Conservation (phyloP, 2,888 invertebrate species). For the Zygaena filipendulae region DNA sequence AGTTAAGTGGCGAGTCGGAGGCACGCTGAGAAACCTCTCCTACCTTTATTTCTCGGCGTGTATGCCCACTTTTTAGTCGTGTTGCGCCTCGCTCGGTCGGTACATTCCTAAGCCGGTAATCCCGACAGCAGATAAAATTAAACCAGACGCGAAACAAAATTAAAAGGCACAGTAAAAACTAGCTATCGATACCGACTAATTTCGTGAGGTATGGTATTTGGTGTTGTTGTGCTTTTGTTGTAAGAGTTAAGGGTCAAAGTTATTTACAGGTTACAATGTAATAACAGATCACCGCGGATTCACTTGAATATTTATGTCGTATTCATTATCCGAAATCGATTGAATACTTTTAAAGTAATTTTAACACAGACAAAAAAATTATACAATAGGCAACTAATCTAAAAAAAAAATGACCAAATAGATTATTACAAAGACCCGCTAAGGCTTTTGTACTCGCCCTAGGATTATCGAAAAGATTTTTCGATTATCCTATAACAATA, state of each 20-base stretch:
- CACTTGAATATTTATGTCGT: no score
- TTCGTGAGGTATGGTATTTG: constrained; percentile 58
- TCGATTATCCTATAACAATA: no score
- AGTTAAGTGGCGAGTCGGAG: constrained; percentile 27
- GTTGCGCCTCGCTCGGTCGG: constrained; percentile 48
- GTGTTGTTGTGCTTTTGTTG: constrained; percentile 26
- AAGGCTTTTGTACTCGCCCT: no score
- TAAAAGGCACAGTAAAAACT: constrained; percentile 63
- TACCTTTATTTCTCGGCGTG: constrained; percentile 63
- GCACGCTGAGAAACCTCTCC: constrained; percentile 51
- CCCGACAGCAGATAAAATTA: constrained; percentile 67
- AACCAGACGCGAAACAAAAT: constrained; percentile 68
- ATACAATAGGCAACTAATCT: no score
- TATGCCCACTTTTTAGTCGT: constrained; percentile 56
- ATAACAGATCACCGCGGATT: no score
- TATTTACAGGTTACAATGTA: no score
- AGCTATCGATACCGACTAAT: constrained; percentile 60
- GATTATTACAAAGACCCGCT: no score
- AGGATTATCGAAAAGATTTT: no score
- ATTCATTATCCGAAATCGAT: no score
- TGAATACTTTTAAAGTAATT: no score
- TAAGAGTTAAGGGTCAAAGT: constrained; percentile 26
- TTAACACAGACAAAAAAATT: no score
- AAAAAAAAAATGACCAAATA: no score
- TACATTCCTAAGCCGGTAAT: constrained; percentile 68